phyloP scores from a whole-genome alignment of 2,797 vertebrate species.

The Propithecus deckenii region DNA sequence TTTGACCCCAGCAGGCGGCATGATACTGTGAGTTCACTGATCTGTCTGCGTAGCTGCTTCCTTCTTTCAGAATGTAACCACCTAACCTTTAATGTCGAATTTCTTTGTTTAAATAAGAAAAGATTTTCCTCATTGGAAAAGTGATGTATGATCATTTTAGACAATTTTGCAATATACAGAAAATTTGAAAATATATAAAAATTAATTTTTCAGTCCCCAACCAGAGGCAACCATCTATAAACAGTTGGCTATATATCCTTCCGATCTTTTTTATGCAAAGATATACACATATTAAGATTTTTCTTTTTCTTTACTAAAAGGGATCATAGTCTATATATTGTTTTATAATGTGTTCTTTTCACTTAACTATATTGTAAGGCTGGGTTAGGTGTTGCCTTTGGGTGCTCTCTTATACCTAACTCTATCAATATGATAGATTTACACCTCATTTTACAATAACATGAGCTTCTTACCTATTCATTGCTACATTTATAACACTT shows the following conservation, averaged over 20 bases:
- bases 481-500: fast-evolving
- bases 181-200: background rate
- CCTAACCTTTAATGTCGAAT: background rate
- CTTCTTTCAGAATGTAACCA: background rate
- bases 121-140: background rate
- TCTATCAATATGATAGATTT: background rate
- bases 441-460: background rate
- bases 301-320: background rate
- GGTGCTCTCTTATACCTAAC: background rate
- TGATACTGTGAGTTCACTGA: fast-evolving
- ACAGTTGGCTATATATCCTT: background rate
- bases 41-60: background rate
- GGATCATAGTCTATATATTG: background rate
- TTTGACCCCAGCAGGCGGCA: background rate
- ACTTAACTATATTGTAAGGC: background rate
- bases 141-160: background rate
- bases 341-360: background rate
- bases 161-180: background rate
- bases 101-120: background rate
- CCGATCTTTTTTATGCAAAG: background rate
- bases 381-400: background rate
- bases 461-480: background rate
- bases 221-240: background rate
- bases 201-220: background rate
- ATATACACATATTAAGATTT: background rate